phyloP scores from a whole-genome alignment of 2,113 vertebrate species.

The Boulengerochromis microlepis region DNA sequence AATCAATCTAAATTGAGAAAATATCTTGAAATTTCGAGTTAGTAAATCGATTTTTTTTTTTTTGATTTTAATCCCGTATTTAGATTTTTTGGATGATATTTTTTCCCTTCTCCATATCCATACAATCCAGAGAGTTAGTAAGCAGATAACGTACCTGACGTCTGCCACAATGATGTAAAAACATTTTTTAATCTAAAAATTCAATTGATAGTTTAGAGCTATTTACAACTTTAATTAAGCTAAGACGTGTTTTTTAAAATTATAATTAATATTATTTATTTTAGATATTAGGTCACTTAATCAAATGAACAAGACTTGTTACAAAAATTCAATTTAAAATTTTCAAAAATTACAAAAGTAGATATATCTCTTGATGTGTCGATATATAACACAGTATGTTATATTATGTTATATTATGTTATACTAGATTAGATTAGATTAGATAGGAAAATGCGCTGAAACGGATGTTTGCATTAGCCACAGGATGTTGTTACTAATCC shows the following conservation, averaged over 20 bases:
- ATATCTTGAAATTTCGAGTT: neutral
- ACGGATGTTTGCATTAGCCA: neutral
- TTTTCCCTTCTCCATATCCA: neutral
- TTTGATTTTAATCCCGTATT: neutral
- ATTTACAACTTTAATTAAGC: neutral
- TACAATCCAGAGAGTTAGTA: neutral
- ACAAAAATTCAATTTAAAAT: neutral
- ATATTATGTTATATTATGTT: neutral
- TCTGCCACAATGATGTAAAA: neutral
- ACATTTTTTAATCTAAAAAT: neutral
- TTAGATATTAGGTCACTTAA: neutral
- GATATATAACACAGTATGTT: neutral
- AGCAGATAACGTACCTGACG: neutral
- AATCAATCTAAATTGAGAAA: neutral
- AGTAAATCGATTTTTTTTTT: neutral
- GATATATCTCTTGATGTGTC: neutral
- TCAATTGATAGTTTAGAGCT: neutral
- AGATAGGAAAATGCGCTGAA: neutral
- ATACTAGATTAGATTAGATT: neutral
- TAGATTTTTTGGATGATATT: neutral
- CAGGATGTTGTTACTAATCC: neutral
- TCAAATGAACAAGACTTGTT: neutral
- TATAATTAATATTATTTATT: neutral
- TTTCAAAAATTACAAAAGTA: neutral
- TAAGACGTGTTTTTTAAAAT: neutral